Base-by-base conservation (phyloP, 1,140 invertebrate genomes). In the Drosophila paulistorum region DNA sequence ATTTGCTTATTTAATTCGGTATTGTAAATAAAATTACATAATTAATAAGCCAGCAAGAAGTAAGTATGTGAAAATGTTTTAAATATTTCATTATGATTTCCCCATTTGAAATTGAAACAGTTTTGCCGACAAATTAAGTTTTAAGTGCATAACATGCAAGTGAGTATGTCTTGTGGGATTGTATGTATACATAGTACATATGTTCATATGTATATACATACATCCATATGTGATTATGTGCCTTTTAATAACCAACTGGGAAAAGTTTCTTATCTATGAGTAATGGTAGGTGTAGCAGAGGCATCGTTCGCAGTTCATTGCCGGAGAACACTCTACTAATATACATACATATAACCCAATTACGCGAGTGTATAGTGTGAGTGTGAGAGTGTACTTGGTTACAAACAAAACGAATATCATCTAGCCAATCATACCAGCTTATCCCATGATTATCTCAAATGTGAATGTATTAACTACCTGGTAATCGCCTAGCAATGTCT, bases 41-140 rank as follows among this genome's bases (percentile, higher is more conserved):
- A 39, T 20, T 20, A 41, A 51, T 51, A 39, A 13, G 30, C 14
- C 45, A 51, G 10, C 17, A 11, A 51, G 58, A 42, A 10, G 80
- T 85, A 87, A 86, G 82, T 86, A 87, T 78, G 14, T 14, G 17
- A 51, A 51, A 51, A 51, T 23, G 9, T 23, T 51, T 23, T 23
- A 23, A 23, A 51, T 51, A 51, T 23, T 51, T 51, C 17, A 62
- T 86, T 79, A 39, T 72, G 58, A 76, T 76, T 71, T 76, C 37
- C 10, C 26, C 71, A 73, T 69, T 79, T 73, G 64, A 87, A 71
- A 79, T 79, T 73, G 64, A 83, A 78, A 79, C 77, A 71, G 69
- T 77, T 86, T 79, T 60, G 72, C 65, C 75, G 39, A 66, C 37
- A 81, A 82, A 87, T 82, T 62, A 71, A 87, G 76, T 77, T 77